These are phyloP conservation scores for Drosophila fulvimacula DNA, from an alignment of 2,888 invertebrate genomes.

Conservation along the genomic window DNA sequence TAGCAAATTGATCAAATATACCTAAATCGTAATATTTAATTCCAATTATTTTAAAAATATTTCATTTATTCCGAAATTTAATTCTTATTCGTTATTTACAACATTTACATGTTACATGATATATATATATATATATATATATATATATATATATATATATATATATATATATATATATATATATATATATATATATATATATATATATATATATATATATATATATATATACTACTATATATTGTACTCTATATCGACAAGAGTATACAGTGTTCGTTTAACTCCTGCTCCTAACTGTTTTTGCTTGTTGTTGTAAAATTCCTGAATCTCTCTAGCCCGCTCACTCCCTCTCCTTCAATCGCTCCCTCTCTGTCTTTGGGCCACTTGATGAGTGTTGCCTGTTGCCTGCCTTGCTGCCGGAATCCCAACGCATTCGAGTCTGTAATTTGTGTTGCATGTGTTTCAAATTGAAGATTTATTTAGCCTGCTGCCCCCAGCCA, in stretches of 20 bases:
- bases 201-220: too few relatives aligned
- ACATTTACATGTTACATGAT: too few relatives aligned
- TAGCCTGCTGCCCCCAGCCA: slow-evolving; percentile 22
- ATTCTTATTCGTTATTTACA: too few relatives aligned
- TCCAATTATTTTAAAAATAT: too few relatives aligned
- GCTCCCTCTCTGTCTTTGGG: slow-evolving; percentile 30
- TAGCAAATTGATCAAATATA: too few relatives aligned
- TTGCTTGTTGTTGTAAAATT: slow-evolving; percentile 57
- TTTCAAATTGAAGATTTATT: slow-evolving; percentile 81
- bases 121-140: too few relatives aligned
- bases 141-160: too few relatives aligned
- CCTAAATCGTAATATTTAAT: too few relatives aligned
- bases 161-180: too few relatives aligned
- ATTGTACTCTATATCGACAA: neutral
- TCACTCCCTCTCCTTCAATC: neutral
- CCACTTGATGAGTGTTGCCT: slow-evolving; percentile 66
- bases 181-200: too few relatives aligned
- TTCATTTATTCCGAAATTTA: too few relatives aligned
- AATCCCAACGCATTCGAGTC: slow-evolving; percentile 67
- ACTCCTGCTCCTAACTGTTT: slow-evolving; percentile 3
- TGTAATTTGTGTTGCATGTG: slow-evolving; percentile 81
- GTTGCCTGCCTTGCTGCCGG: slow-evolving; percentile 44
- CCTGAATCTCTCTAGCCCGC: slow-evolving; percentile 35
- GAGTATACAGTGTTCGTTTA: slow-evolving; percentile 14
- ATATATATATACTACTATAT: too few relatives aligned